Evolutionary conservation across 2,797 vertebrate genomes (phyloP).

Genomic region (Liparis tanakae): DNA sequence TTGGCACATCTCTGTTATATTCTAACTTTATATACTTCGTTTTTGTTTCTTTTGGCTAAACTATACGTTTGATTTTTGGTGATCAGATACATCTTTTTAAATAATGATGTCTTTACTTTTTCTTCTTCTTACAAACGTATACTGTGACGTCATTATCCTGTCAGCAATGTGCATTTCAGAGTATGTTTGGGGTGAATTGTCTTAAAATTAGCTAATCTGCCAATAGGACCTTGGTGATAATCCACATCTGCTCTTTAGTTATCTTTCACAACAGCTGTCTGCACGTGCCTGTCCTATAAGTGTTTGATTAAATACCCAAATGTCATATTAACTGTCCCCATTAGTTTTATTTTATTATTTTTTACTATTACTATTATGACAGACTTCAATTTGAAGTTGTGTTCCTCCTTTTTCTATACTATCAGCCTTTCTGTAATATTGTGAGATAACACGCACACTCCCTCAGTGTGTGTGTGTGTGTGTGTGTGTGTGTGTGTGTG

Average conservation of each 20-base stretch:
- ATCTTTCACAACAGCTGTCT: background rate
- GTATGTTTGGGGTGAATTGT: background rate
- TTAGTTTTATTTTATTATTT: background rate
- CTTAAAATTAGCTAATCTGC: background rate
- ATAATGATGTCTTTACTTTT: constrained; percentile 7
- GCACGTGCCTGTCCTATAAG: background rate
- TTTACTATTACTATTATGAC: background rate
- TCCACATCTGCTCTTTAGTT: background rate
- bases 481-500: background rate
- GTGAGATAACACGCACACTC: constrained; percentile 12
- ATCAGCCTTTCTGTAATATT: background rate
- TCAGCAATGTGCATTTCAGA: background rate
- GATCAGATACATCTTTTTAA: constrained; percentile 9
- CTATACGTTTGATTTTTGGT: background rate
- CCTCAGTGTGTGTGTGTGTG: background rate
- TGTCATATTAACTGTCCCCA: background rate
- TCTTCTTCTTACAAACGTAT: background rate
- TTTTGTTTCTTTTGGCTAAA: too few relatives aligned
- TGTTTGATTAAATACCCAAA: background rate
- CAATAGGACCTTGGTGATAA: background rate
- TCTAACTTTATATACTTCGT: background rate
- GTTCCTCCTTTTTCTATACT: background rate
- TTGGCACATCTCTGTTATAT: background rate
- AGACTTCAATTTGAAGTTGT: background rate
- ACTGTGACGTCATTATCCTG: background rate